phyloP scores from a whole-genome alignment of 1,140 invertebrate species.

The Leucophenga varia region DNA sequence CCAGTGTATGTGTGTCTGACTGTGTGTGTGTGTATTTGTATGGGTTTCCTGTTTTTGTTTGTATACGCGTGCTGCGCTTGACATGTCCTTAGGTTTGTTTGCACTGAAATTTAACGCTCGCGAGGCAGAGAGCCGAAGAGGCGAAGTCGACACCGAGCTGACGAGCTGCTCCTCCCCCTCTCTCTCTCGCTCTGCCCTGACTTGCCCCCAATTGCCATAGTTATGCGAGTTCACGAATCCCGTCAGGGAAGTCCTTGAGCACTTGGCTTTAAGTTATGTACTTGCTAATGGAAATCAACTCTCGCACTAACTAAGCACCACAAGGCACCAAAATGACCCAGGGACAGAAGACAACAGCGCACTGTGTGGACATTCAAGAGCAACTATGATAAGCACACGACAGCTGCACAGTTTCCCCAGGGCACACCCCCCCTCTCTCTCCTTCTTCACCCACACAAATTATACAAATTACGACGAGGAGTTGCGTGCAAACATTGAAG shows the following conservation, averaged over 20 bases:
- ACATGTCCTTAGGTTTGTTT: slow-evolving; percentile 52
- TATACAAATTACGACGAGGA: slow-evolving; percentile 19
- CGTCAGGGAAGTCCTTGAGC: slow-evolving; percentile 10
- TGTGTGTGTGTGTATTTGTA: slow-evolving; percentile 17
- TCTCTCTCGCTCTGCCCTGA: not conserved
- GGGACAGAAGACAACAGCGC: too few relatives aligned
- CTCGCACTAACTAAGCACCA: slow-evolving; percentile 9
- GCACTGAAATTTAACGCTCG: too few relatives aligned
- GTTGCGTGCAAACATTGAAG: slow-evolving; percentile 16
- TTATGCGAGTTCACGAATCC: slow-evolving; percentile 24
- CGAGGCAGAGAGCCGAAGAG: too few relatives aligned
- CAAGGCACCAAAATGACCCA: slow-evolving; percentile 13
- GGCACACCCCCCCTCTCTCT: too few relatives aligned
- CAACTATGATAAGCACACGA: slow-evolving; percentile 7
- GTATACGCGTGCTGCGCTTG: slow-evolving; percentile 41
- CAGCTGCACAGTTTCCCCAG: slow-evolving; percentile 18
- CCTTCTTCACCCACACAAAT: too few relatives aligned
- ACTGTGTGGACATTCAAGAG: not conserved
- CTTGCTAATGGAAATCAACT: slow-evolving; percentile 34
- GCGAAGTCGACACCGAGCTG: slow-evolving; percentile 14
- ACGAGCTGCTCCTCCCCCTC: not conserved
- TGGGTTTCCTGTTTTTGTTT: slow-evolving; percentile 23
- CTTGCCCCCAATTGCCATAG: slow-evolving; percentile 22
- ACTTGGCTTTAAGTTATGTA: slow-evolving; percentile 44
- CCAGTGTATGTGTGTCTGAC: slow-evolving; percentile 5